phyloP scores from a whole-genome alignment of 2,797 vertebrate genomes.

The Gymnothorax reevesii region DNA sequence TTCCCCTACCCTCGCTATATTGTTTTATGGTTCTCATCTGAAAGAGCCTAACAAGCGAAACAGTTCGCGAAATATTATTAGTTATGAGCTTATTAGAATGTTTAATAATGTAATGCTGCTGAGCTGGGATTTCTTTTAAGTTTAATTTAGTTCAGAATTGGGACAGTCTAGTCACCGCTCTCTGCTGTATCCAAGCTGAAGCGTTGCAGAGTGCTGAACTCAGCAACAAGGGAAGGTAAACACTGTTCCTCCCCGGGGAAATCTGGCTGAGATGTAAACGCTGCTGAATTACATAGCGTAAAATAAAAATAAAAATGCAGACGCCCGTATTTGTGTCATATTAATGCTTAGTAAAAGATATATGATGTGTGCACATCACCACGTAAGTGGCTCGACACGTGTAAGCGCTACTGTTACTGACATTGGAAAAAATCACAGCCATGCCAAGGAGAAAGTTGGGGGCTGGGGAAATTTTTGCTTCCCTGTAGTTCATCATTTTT shows the following conservation, averaged over 20 bases:
- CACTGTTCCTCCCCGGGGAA: background rate
- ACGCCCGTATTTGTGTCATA: background rate
- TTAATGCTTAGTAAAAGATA: background rate
- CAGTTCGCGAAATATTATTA: background rate
- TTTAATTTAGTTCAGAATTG: background rate
- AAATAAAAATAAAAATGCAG: background rate
- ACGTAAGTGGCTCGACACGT: background rate
- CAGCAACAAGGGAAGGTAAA: background rate
- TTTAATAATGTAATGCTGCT: background rate
- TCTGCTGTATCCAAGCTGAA: background rate
- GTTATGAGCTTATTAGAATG: background rate
- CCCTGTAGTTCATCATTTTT: background rate
- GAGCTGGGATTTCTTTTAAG: background rate
- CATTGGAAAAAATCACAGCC: background rate
- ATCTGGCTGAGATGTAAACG: background rate
- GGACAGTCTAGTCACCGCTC: background rate
- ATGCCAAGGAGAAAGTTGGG: background rate
- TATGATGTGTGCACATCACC: background rate
- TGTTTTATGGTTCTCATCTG: background rate
- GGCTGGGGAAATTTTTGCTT: background rate
- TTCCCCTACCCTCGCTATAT: background rate
- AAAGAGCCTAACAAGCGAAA: background rate
- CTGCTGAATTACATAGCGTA: background rate
- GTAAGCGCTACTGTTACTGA: constrained; percentile 5
- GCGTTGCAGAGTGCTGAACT: background rate